Base-by-base conservation (phyloP, 2,888 invertebrate genomes). In the Lomographa bimaculata region DNA sequence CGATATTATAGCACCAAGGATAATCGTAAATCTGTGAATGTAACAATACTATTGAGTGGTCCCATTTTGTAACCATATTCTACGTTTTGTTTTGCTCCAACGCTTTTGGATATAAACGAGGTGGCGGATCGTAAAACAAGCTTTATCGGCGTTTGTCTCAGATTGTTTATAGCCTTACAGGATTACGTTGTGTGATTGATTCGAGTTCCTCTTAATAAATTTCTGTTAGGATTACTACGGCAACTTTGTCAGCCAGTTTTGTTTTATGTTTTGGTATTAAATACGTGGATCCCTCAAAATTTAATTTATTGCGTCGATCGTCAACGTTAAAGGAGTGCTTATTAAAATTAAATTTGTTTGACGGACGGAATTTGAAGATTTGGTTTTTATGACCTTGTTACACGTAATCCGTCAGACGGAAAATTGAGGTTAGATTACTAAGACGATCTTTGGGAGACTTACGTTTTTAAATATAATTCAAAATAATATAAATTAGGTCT, bases 111-210 rank as follows among this genome's bases (percentile, higher is more conserved):
- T 71, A 78, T 80, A 79, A 84, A 87, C 81, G 75, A 82, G 79
- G 79, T 83, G 84, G 79, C 81, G 73, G 73, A 65, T 83, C 84
- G 79, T 86, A 84, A 87, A 87, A 62, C 65, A 64, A 57, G 59
- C 70, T 79, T 78, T 79, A 78, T 75, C 72, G 75, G 66, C 74
- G 62, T 76, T 78, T 73, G 76, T 77, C 71, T 62, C 65, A 71
- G 67, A 79, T 82, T 80, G 81, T 87, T 87, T 87, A 86, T 74
- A 64, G 73, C 70, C 66, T 57, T 70, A 71, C 71, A 64, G 84
- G 79, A 80, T 86, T 80, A 83, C 79, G 59, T 73, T 69, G 73
- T 71, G 71, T 83, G 86, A 87, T 86, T 86, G 86, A 89, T 86
- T 80, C 68, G 63, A 71, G 68, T 75, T 75, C 66, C 66, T 70